phyloP scores from a whole-genome alignment of 2,888 invertebrate species.

The Tortrix viridana region DNA sequence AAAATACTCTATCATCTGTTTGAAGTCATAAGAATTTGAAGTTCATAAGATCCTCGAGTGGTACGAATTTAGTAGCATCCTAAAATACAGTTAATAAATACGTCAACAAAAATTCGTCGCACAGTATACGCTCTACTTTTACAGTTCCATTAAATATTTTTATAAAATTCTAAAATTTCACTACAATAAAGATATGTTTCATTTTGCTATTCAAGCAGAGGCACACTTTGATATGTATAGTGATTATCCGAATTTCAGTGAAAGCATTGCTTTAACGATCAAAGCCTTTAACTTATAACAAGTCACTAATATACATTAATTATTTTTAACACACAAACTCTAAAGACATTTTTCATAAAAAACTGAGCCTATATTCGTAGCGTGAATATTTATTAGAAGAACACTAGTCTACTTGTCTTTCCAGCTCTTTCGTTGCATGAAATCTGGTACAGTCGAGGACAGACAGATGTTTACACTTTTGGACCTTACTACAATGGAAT shows the following conservation, averaged over 20 bases:
- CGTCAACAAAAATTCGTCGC: slow-evolving; percentile 76
- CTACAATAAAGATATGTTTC: slow-evolving; percentile 79
- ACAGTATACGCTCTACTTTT: slow-evolving; percentile 70
- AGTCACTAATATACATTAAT: slow-evolving; percentile 23
- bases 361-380: slow-evolving; percentile 28
- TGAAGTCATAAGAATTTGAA: slow-evolving; percentile 82
- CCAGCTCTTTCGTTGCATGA: not conserved
- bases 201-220: slow-evolving; percentile 79
- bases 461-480: too few species aligned
- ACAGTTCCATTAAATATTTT: slow-evolving; percentile 53
- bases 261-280: slow-evolving; percentile 75
- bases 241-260: slow-evolving; percentile 62
- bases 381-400: slow-evolving; percentile 17
- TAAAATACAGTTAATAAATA: slow-evolving; percentile 75
- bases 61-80: slow-evolving; percentile 75
- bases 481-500: too few species aligned
- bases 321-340: slow-evolving; percentile 28
- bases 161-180: slow-evolving; percentile 77
- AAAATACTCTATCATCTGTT: slow-evolving; percentile 77
- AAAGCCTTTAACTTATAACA: slow-evolving; percentile 56
- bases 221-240: slow-evolving; percentile 83
- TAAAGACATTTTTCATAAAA: slow-evolving; percentile 25
- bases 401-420: not conserved
- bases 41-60: slow-evolving; percentile 81
- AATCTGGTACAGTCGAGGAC: too few species aligned